Base-by-base conservation (phyloP, 2,113 vertebrate genomes). In the Proteles cristata region DNA sequence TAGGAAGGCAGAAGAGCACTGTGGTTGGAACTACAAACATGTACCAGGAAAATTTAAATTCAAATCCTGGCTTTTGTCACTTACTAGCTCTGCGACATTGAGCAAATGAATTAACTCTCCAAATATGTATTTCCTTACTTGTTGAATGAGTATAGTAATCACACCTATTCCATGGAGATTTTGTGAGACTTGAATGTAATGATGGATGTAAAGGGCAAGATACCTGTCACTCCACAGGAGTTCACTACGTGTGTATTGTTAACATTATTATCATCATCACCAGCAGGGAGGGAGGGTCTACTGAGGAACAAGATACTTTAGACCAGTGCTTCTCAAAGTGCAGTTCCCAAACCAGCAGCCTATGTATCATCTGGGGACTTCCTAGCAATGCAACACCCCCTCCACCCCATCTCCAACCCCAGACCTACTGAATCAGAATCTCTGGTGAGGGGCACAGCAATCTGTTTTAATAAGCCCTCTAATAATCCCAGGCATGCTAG, bases 91-190 rank as follows among this genome's bases (percentile, higher is more conserved):
- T 89, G 39, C 43, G 61, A 92, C 23, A 45, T 21, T 55, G n/a
- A 25, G 65, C 26, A 84, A 93, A 84, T 94, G 50, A 79, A 80
- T 90, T n/a, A 55, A 93, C 17, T 81, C 73, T 91, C 31, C 21
- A 81, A 48, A 79, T 45, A 48, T 48, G 83, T 69, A 69, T 69
- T 83, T 97, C 50, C 68, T 96, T 53, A 76, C 9, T 14, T 89
- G 58, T 17, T 73, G 66, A 85, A 88, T 73, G n/a, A 94, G 50
- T 11, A 53, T 7, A 66, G 48, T 19, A 58, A 84, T n/a, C 45
- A 94, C 26, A 21, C 31, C 55, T n/a, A 43, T 45, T 65, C 92
- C 69, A 73, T 55, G 77, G 43, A 48, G 26, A 19, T 73, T 50
- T 77, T 45, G 17, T n/a, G 50, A 93, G 16, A 12, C 35, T 1